Percentiles rank a stretch among this genome's conserved stretches.
These are phyloP conservation scores for Archaeoteleia sp. DNA, from an alignment of 2,888 invertebrate species.

Conservation along the genomic window DNA sequence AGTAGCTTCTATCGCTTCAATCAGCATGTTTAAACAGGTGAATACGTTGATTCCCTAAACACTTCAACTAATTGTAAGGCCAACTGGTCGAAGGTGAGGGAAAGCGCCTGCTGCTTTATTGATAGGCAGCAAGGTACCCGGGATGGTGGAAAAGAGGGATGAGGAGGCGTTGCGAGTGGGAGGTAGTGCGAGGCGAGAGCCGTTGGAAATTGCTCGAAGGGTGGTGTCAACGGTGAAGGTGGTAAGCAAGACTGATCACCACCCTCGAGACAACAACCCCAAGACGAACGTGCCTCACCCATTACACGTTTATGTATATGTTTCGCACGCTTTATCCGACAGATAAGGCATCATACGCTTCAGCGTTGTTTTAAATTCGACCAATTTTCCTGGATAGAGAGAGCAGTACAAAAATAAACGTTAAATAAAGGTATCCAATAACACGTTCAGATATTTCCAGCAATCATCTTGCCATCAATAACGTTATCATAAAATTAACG, in stretches of 20 bases:
- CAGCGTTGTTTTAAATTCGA: slow-evolving; percentile 9
- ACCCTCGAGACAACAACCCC: slow-evolving; percentile 59
- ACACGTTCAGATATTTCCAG: background rate
- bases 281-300: slow-evolving; percentile 57
- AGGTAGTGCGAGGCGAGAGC: slow-evolving; percentile 40
- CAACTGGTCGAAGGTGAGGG: slow-evolving; percentile 58
- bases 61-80: slow-evolving; percentile 28
- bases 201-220: slow-evolving; percentile 54
- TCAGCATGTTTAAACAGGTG: slow-evolving; percentile 10
- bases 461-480: too few species aligned
- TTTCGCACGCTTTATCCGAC: slow-evolving; percentile 51
- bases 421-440: background rate
- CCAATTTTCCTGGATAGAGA: slow-evolving; percentile 4
- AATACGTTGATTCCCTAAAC: slow-evolving; percentile 9
- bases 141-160: slow-evolving; percentile 18
- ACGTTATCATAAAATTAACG: background rate
- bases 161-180: slow-evolving; percentile 23
- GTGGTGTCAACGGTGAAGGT: slow-evolving; percentile 65
- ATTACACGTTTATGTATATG: slow-evolving; percentile 53
- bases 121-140: slow-evolving; percentile 50
- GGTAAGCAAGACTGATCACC: slow-evolving; percentile 71
- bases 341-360: slow-evolving; percentile 47
- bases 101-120: slow-evolving; percentile 47
- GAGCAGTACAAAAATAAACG: slow-evolving; percentile 14
- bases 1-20: slow-evolving; percentile 3